Base-by-base conservation (phyloP, 1,140 invertebrate species). In the Sminthurinus signatus region DNA sequence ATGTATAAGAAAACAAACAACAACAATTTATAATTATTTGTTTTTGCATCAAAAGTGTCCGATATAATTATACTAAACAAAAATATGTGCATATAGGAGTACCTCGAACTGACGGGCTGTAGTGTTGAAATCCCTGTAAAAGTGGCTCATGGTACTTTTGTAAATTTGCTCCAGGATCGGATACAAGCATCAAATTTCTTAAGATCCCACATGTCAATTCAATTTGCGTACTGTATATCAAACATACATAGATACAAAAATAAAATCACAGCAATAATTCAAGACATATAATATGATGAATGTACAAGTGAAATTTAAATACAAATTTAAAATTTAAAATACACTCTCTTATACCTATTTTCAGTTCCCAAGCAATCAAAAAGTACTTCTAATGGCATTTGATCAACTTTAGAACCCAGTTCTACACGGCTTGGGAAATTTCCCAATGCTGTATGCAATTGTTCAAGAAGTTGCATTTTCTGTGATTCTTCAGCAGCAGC, bases 121-220 rank as follows among this genome's bases (percentile, higher is more conserved):
- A 62, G 46, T 71, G 66, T 31, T 66, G 52, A 52, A 69, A 69
- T 12, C 70, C 70, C 29, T 64, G 51, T 0, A 65, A 17, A 42
- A 72, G 67, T 23, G 44, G 52, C 29, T 69, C 62, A 27, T 69
- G 58, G 28, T 72, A 72, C 29, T 64, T 72, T 48, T 65, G 29
- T 14, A 64, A 46, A 28, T 44, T 66, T 1, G 58, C 52, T 19
- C 51, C 19, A 14, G 70, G 67, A 52, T 72, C 60, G 2, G 62
- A 32, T 29, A 72, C 55, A 1, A 42, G 2, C 70, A 72, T 72
- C 10, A 72, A 21, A 23, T 48, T 60, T 50, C 63, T 69, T 44
- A 72, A 44, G 31, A 72, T 72, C 39, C 56, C 62, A 57, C 70
- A 72, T 2, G 64, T 62, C 1, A 36, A 39, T 62, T 64, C 51